These are phyloP conservation scores for Phyllostomus hastatus DNA, from an alignment of 2,113 vertebrate species.

Conservation along the genomic window DNA sequence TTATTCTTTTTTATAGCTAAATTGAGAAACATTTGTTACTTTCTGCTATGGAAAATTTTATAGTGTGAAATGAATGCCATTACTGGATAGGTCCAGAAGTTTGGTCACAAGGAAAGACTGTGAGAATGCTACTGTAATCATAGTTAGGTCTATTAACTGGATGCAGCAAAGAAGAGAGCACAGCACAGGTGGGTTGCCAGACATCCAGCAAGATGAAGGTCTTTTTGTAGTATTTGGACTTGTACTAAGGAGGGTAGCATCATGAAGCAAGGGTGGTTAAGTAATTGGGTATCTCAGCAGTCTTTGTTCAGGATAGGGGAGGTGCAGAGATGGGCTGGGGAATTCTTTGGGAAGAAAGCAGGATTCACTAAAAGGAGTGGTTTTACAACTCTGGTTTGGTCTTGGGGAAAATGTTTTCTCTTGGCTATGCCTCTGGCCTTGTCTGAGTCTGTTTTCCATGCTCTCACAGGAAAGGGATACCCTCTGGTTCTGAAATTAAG, in stretches of 20 bases:
- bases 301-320: not conserved
- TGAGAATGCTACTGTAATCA: not conserved
- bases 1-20: slow-evolving; percentile 2
- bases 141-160: not conserved
- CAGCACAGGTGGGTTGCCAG: too few species aligned
- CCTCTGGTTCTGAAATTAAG: not conserved
- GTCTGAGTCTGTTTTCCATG: not conserved
- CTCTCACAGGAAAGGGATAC: not conserved
- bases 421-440: not conserved
- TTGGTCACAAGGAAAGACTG: not conserved
- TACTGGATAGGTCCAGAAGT: not conserved
- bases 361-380: not conserved
- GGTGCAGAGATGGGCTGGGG: not conserved
- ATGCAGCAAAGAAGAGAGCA: not conserved
- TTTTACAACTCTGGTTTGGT: not conserved
- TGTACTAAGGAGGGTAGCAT: not conserved
- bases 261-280: not conserved
- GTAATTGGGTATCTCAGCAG: not conserved
- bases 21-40: slow-evolving; percentile 13
- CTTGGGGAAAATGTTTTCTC: not conserved
- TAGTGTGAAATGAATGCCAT: not conserved
- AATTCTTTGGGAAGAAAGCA: not conserved
- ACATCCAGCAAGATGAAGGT: not conserved
- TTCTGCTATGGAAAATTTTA: not conserved
- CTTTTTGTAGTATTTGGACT: not conserved